Base-by-base conservation (phyloP, 2,797 vertebrate genomes). In the Columba guinea region DNA sequence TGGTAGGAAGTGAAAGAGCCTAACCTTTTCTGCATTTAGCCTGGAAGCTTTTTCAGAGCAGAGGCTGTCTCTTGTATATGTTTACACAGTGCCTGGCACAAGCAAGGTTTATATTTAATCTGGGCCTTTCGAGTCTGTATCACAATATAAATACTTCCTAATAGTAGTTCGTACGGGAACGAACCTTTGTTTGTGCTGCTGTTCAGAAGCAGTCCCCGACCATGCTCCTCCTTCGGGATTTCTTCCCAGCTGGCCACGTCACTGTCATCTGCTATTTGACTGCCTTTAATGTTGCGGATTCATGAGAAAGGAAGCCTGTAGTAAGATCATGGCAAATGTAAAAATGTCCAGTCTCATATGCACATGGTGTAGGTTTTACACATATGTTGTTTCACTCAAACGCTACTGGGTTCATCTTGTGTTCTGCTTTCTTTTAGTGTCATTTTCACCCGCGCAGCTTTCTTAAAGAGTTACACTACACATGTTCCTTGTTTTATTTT, bases 21-120 rank as follows among this genome's bases (percentile, higher is more conserved):
- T 95, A 96, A 97, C 97, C 95, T 97, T 97, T 68, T 97, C 94
- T 96, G 91, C 95, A 95, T 95, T 97, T 93, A 94, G 94, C 81
- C 78, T 94, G 86, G 70, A 94, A 68, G 41, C 7, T 70, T 85
- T 95, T 71, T 34, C 53, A 87, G 90, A 84, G 71, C 24, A 83
- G 84, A 64, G 73, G 65, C 58, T 80, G 63, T 89, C 77, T 74
- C 52, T 84, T 9, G 2, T 4, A 5, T 26, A n/a, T 96, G 88
- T 95, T 97, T 94, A 95, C 84, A 74, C 19, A 85, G 68, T 49
- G 46, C 60, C 70, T 5, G 3, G 93, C 86, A 84, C 64, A 94
- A 95, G 91, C 67, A 69, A 64, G 46, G 20, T 41, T 79, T n/a
- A 24, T 21, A 85, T 39, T 90, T 94, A 87, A 95, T 87, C 87